Evolutionary conservation across 53 echinoderm and acorn worm species (phyloP).

Genomic region (Holothuria leucospilota): DNA sequence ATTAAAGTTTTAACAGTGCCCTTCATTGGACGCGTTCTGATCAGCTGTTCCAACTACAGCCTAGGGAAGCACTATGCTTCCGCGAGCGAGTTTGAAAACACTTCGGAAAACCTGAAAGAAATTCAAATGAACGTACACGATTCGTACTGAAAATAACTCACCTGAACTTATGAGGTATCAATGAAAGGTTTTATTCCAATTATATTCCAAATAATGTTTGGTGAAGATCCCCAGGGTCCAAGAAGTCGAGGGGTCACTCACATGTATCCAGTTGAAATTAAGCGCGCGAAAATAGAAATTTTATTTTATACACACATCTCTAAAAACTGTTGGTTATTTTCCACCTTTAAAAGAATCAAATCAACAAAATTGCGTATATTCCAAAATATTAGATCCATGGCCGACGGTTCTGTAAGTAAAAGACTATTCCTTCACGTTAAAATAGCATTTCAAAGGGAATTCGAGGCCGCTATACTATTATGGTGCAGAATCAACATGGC

Average conservation of each 20-base stretch:
- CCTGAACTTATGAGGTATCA: constrained; percentile 37
- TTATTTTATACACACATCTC: constrained; percentile 17
- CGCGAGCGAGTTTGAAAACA: constrained; percentile 1
- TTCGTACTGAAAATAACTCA: constrained; percentile 4
- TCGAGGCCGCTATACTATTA: constrained; percentile 43
- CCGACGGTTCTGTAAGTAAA: neutral
- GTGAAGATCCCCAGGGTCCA: constrained; percentile 52
- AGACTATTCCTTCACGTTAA: neutral
- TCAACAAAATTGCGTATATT: constrained; percentile 19
- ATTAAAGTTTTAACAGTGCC: constrained; percentile 13
- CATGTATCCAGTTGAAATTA: constrained; percentile 80
- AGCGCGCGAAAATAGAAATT: constrained; percentile 94
- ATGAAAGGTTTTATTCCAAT: constrained; percentile 47
- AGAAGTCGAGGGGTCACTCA: constrained; percentile 83
- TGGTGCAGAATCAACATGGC: constrained; percentile 46
- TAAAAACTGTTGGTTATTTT: constrained; percentile 7
- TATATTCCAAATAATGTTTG: constrained; percentile 48
- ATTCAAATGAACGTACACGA: neutral
- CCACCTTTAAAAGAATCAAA: neutral
- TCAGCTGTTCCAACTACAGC: constrained; percentile 28
- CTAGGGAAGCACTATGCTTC: neutral
- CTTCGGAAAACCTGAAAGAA: neutral
- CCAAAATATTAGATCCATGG: constrained; percentile 39
- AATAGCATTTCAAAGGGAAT: constrained; percentile 23
- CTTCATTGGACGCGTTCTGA: constrained; percentile 36